Evolutionary conservation across 2,113 vertebrate species (phyloP).

Genomic region (Caranx melampygus): DNA sequence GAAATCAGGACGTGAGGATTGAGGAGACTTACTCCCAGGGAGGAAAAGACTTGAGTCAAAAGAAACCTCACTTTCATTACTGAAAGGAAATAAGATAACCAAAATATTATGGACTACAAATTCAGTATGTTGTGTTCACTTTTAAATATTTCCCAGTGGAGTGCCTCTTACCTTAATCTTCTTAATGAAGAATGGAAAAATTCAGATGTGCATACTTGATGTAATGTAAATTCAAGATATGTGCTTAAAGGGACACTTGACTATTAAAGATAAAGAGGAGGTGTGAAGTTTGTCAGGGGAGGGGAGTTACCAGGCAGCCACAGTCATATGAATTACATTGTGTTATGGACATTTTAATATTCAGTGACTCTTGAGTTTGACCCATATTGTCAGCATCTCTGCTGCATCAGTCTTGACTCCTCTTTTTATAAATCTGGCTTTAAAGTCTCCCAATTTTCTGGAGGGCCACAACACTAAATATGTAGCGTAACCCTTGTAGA

Average conservation of each 20-base stretch:
- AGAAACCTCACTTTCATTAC: background rate
- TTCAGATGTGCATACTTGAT: background rate
- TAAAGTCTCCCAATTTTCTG: background rate
- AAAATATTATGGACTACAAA: background rate
- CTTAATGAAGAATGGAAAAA: background rate
- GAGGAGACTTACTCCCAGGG: slow-evolving; percentile 12
- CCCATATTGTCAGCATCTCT: slow-evolving; percentile 1
- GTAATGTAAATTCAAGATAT: no score
- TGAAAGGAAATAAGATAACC: background rate
- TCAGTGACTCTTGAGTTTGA: background rate
- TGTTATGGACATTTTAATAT: background rate
- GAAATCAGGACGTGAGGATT: slow-evolving; percentile 31
- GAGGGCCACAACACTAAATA: background rate
- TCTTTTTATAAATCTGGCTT: background rate
- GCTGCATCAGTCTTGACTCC: background rate
- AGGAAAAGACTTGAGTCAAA: background rate
- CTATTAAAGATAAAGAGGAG: background rate
- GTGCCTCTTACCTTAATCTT: background rate
- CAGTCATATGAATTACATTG: no score
- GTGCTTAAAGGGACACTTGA: background rate
- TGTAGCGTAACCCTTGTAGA: background rate
- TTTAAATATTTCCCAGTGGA: background rate
- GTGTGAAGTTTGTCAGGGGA: no score
- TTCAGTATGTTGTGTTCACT: background rate
- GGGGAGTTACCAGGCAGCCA: background rate